Evolutionary conservation across 2,113 vertebrate genomes (phyloP).

Genomic region (Myiozetetes cayanensis): DNA sequence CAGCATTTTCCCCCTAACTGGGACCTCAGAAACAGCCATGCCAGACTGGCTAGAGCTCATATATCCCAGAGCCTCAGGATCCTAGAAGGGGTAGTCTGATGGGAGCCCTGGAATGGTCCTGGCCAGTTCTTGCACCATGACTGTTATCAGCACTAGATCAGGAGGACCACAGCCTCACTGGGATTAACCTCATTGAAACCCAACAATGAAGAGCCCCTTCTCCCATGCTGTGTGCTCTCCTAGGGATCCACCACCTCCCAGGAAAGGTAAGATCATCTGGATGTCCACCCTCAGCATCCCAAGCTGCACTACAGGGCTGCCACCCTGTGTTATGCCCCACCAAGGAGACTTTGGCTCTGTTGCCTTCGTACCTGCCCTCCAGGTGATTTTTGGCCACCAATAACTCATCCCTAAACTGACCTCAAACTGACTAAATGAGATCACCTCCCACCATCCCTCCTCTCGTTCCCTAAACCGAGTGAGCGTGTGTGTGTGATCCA

Average conservation of each 20-base stretch:
- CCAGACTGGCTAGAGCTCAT: background rate
- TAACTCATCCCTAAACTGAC: background rate
- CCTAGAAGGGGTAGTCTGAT: background rate
- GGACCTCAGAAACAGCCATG: background rate
- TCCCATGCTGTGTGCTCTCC: background rate
- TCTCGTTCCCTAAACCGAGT: fast-evolving
- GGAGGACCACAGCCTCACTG: fast-evolving
- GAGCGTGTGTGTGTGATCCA: background rate
- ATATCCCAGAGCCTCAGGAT: background rate
- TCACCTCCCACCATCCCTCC: background rate
- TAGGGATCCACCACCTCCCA: background rate
- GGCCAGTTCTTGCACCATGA: background rate
- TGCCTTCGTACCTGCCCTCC: background rate
- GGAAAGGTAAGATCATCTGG: background rate
- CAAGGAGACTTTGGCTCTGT: background rate
- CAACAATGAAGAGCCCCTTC: fast-evolving
- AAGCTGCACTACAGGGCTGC: background rate
- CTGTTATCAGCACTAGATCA: background rate
- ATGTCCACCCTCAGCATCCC: background rate
- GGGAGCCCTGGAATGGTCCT: background rate
- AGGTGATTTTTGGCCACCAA: background rate
- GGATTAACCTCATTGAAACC: background rate
- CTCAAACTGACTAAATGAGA: background rate
- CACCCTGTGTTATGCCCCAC: background rate
- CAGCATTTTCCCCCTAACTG: fast-evolving